phyloP scores from a whole-genome alignment of 1,140 invertebrate genomes.

The Aphidius ervi region DNA sequence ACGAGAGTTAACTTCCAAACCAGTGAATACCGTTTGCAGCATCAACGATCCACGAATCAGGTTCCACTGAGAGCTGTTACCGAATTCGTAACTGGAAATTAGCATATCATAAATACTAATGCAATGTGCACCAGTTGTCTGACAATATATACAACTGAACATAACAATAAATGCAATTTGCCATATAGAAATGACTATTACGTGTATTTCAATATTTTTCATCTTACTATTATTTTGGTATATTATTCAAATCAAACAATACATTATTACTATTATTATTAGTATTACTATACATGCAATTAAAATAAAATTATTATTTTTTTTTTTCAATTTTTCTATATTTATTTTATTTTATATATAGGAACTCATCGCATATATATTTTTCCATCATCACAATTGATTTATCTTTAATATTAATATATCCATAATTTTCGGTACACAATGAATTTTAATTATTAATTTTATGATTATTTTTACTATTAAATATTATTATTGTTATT shows the following conservation, averaged over 20 bases:
- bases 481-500: conserved; percentile 6
- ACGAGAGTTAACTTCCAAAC: conserved; percentile 30
- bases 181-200: background rate
- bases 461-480: background rate
- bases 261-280: background rate
- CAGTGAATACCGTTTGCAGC: conserved; percentile 30
- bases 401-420: conserved; percentile 35
- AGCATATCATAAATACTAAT: conserved; percentile 53
- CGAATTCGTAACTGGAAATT: conserved; percentile 51
- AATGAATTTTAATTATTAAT: conserved; percentile 35
- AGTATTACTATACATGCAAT: background rate
- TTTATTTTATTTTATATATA: conserved; percentile 44
- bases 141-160: no score
- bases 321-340: conserved; percentile 15
- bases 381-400: conserved; percentile 26
- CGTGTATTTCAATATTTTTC: no score
- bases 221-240: no score
- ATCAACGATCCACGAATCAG: conserved; percentile 27
- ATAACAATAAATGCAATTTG: background rate
- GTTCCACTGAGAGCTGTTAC: conserved; percentile 36
- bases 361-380: conserved; percentile 44
- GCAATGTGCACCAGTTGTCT: conserved; percentile 4
- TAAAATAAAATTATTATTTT: conserved; percentile 6
- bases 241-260: background rate
- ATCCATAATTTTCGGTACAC: conserved; percentile 25